Evolutionary conservation across 2,888 invertebrate genomes (phyloP).

Genomic region (Lasioglossum lativentre): DNA sequence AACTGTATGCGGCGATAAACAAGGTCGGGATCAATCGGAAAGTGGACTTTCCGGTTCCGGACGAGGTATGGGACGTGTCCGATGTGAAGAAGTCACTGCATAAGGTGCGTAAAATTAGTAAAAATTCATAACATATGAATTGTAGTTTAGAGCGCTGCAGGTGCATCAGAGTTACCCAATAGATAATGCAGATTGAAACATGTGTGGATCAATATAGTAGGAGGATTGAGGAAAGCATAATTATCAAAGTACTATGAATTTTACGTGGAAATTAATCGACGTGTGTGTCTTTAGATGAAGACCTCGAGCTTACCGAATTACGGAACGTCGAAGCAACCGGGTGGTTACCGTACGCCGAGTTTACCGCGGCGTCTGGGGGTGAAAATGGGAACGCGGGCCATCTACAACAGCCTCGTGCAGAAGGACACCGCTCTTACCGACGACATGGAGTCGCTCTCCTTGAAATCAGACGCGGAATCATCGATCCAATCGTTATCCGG

Average conservation of each 20-base stretch:
- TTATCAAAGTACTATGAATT: too few relatives aligned
- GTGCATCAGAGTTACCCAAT: not conserved
- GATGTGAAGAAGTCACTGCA: conserved; percentile 75
- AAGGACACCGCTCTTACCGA: conserved; percentile 80
- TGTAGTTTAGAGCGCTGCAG: not conserved
- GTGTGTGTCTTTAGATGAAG: conserved; percentile 72
- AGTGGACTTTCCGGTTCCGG: conserved; percentile 77
- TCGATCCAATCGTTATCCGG: conserved; percentile 81
- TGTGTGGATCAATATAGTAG: not conserved
- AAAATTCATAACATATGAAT: not conserved
- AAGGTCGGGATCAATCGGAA: conserved; percentile 78
- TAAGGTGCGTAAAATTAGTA: conserved; percentile 69
- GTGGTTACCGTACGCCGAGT: conserved; percentile 79
- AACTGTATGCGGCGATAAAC: conserved; percentile 85
- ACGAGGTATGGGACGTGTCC: conserved; percentile 80
- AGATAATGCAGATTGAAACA: not conserved
- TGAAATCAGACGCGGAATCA: conserved; percentile 82
- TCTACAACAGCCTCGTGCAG: conserved; percentile 83
- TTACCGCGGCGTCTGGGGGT: conserved; percentile 87
- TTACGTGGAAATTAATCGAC: not conserved
- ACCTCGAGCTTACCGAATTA: conserved; percentile 82
- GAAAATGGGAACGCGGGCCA: conserved; percentile 91
- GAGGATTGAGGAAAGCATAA: not conserved
- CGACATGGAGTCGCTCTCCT: conserved; percentile 80
- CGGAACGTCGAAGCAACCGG: conserved; percentile 75